Conservation (phyloP, 2,888 invertebrate species). For the Anoplius nigerrimus region DNA sequence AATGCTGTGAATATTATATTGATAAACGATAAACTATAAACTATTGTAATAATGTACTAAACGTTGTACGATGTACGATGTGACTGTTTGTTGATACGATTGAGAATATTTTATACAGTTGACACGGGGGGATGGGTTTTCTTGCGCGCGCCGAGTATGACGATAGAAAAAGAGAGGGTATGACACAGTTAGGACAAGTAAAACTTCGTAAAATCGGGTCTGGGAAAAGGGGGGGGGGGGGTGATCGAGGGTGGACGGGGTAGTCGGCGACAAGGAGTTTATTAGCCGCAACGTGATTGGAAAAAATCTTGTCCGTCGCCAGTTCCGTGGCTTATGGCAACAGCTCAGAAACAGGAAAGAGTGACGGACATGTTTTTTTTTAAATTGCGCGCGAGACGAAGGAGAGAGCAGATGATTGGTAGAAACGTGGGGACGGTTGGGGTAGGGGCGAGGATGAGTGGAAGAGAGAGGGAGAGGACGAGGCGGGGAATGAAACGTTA, state of each 20-base stretch:
- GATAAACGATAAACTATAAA: constrained; percentile 69
- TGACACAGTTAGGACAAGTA: constrained; percentile 25
- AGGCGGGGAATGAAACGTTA: constrained; percentile 4
- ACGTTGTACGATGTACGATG: constrained; percentile 74
- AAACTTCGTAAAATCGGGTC: not conserved
- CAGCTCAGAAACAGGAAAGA: constrained; percentile 17
- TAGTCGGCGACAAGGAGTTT: not conserved
- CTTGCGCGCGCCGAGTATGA: constrained; percentile 52
- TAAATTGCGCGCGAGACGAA: constrained; percentile 29
- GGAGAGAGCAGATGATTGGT: constrained; percentile 6
- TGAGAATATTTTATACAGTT: constrained; percentile 75
- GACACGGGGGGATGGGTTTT: constrained; percentile 58
- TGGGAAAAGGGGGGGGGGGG: not conserved
- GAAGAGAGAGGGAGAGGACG: constrained; percentile 14
- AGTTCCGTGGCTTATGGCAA: not conserved
- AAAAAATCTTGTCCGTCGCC: not conserved
- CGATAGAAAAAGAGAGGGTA: too few species aligned
- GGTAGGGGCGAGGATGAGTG: constrained; percentile 25
- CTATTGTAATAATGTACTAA: constrained; percentile 74
- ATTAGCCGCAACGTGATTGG: not conserved
- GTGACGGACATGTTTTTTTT: constrained; percentile 31
- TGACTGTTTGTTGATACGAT: constrained; percentile 75
- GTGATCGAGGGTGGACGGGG: not conserved
- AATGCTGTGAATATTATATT: constrained; percentile 75
- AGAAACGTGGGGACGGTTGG: constrained; percentile 13